phyloP scores from a whole-genome alignment of 2,113 vertebrate genomes.

The Oryzias celebensis region DNA sequence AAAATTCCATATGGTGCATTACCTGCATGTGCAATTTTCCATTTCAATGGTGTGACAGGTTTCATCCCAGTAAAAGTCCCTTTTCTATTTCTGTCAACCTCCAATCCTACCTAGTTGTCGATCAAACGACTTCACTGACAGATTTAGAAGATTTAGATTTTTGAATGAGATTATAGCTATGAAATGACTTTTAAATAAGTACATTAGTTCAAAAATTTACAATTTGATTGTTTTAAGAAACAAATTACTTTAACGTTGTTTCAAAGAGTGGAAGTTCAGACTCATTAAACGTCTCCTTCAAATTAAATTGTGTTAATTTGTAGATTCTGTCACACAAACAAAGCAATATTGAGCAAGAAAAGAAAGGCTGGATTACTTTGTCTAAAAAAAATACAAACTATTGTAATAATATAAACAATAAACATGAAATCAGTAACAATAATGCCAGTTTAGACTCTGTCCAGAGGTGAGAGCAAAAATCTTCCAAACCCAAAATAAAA shows the following conservation, averaged over 20 bases:
- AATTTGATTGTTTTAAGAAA: slow-evolving; percentile 30
- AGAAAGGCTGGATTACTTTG: neutral
- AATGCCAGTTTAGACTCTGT: neutral
- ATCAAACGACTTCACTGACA: slow-evolving; percentile 29
- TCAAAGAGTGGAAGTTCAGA: neutral
- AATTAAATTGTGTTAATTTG: neutral
- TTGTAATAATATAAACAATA: no score
- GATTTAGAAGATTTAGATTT: slow-evolving; percentile 3
- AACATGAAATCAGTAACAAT: slow-evolving; percentile 3
- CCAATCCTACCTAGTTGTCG: neutral
- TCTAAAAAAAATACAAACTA: neutral
- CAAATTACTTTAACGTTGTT: slow-evolving; percentile 3
- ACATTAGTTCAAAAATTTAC: neutral
- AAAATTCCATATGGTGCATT: slow-evolving; percentile 65
- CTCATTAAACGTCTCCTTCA: neutral
- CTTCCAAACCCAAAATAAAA: slow-evolving; percentile 30
- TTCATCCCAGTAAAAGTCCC: slow-evolving; percentile 20
- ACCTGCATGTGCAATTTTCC: slow-evolving; percentile 69
- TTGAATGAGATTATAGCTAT: slow-evolving; percentile 45
- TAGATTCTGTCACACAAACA: slow-evolving; percentile 7
- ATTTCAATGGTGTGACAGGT: slow-evolving; percentile 58
- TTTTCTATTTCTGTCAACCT: slow-evolving; percentile 41
- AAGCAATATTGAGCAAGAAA: neutral
- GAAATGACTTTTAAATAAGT: slow-evolving; percentile 19
- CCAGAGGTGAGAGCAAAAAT: slow-evolving; percentile 8